phyloP scores from a whole-genome alignment of 2,113 vertebrate species.

The Mormoops blainvillei region DNA sequence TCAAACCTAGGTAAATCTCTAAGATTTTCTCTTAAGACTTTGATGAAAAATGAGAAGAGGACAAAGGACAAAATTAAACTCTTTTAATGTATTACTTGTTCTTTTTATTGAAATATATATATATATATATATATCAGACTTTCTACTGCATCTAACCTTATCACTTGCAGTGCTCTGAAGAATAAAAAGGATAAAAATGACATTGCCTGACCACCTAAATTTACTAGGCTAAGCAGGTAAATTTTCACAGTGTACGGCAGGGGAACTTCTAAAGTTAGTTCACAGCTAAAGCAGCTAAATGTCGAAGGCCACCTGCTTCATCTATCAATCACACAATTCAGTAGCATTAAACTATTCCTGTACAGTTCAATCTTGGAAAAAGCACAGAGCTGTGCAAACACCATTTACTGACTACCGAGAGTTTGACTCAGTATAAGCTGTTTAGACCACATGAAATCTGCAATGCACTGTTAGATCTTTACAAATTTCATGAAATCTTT shows the following conservation, averaged over 20 bases:
- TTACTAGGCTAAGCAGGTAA: not conserved
- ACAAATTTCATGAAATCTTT: conserved; percentile 93
- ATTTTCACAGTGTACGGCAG: not conserved
- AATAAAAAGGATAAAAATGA: conserved; percentile 17
- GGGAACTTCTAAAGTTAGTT: not conserved
- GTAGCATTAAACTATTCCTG: conserved; percentile 58
- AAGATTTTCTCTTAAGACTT: conserved; percentile 35
- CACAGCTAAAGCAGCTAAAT: conserved; percentile 36
- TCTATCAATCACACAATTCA: conserved; percentile 28
- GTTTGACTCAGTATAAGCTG: conserved; percentile 83
- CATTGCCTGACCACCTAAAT: not conserved
- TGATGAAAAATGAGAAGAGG: conserved; percentile 40
- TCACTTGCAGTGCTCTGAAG: not conserved
- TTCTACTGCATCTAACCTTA: not conserved
- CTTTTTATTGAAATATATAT: not conserved
- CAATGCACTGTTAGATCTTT: conserved; percentile 86
- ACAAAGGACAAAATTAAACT: conserved; percentile 3
- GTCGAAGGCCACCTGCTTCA: conserved; percentile 27
- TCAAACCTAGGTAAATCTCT: not conserved
- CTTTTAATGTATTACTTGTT: not conserved
- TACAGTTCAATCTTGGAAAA: conserved; percentile 53
- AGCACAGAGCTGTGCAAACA: conserved; percentile 75
- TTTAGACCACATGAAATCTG: conserved; percentile 85
- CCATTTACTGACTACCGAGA: conserved; percentile 74
- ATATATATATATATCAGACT: not conserved